These are phyloP conservation scores for Drosophila demipolita DNA, from an alignment of 2,888 invertebrate species.

Conservation along the genomic window DNA sequence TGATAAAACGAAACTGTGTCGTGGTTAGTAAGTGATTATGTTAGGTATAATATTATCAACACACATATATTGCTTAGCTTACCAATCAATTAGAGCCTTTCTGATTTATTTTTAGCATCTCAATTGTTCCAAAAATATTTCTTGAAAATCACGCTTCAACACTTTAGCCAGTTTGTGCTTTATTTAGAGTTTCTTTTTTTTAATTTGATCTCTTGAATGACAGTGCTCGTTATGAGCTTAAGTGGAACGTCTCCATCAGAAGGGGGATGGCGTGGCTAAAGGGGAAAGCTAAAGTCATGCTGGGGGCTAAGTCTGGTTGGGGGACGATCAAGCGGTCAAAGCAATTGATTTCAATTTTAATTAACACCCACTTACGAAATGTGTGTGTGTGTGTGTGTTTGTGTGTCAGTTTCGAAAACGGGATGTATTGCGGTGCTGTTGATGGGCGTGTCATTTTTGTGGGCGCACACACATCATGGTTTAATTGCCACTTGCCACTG, in stretches of 20 bases:
- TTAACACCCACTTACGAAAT: conserved; percentile 65
- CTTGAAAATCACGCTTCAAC: conserved; percentile 35
- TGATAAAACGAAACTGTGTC: conserved; percentile 14
- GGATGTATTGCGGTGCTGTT: not conserved
- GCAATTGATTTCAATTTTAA: conserved; percentile 73
- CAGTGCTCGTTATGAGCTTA: conserved; percentile 10
- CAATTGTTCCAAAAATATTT: conserved; percentile 27
- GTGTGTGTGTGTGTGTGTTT: conserved; percentile 4
- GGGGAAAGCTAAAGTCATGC: not conserved
- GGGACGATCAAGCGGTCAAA: conserved; percentile 14
- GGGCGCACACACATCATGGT: conserved; percentile 33
- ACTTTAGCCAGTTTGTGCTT: conserved; percentile 24
- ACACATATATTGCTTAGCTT: not conserved
- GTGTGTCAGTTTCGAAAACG: not conserved
- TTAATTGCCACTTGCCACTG: conserved; percentile 72
- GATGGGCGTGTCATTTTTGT: conserved; percentile 41
- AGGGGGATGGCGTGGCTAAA: not conserved
- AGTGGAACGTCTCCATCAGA: conserved; percentile 5
- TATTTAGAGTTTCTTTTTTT: conserved; percentile 30
- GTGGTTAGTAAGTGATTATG: conserved; percentile 39
- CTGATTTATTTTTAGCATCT: conserved; percentile 54
- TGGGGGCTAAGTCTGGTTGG: not conserved
- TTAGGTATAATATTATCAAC: not conserved
- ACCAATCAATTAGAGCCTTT: conserved; percentile 45
- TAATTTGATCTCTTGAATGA: conserved; percentile 14